Evolutionary conservation across 2,888 invertebrate species (phyloP).

Genomic region (Parnassius orleans): DNA sequence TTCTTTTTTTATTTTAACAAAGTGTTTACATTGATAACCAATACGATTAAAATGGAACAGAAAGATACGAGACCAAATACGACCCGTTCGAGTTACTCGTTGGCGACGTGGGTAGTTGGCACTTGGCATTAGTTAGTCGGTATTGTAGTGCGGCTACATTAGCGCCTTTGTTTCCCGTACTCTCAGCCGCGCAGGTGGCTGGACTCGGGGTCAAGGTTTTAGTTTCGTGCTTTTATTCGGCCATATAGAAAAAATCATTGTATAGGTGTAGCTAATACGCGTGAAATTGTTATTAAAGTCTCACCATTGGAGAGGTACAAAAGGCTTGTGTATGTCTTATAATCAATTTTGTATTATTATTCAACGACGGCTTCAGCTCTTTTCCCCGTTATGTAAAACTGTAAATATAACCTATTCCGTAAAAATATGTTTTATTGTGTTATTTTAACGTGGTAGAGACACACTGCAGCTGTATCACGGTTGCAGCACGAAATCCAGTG

Average conservation of each 20-base stretch:
- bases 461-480: too few species aligned
- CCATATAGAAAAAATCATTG: slow-evolving; percentile 12
- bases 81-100: slow-evolving; percentile 30
- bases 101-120: slow-evolving; percentile 35
- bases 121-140: slow-evolving; percentile 36
- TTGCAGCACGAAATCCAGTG: too few species aligned
- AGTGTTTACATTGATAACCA: too few species aligned
- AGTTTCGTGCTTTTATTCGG: slow-evolving; percentile 18
- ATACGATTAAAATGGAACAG: too few species aligned
- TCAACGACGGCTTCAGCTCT: too few species aligned
- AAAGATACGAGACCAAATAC: slow-evolving; percentile 4
- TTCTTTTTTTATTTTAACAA: too few species aligned
- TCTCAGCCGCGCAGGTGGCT: slow-evolving; percentile 21
- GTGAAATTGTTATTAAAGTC: neutral
- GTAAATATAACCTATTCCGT: too few species aligned
- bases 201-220: slow-evolving; percentile 17
- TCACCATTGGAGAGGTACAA: neutral
- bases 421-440: too few species aligned
- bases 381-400: too few species aligned
- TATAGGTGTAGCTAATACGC: neutral
- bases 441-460: too few species aligned
- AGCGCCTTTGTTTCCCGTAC: slow-evolving; percentile 50
- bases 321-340: too few species aligned
- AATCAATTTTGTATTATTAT: too few species aligned
- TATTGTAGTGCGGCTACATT: slow-evolving; percentile 52